Percentiles rank a stretch among this genome's conserved stretches.
Conservation (phyloP, 2,888 invertebrate species). For the Parochlus steinenii region DNA sequence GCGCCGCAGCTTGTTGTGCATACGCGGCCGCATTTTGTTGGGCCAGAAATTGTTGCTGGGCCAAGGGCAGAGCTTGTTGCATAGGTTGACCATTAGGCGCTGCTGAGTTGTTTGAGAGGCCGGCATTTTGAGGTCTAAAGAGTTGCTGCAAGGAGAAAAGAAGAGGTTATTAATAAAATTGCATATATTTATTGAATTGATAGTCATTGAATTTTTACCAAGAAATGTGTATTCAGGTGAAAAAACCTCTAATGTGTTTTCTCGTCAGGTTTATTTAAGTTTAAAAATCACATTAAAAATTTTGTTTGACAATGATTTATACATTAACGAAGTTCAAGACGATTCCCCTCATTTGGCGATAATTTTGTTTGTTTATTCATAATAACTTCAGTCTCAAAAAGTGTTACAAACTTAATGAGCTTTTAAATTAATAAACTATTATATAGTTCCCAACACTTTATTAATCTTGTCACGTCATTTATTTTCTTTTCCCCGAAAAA, state of each 20-base stretch:
- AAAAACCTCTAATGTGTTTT: constrained; percentile 2
- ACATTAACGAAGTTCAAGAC: too few species aligned
- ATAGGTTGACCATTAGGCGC: constrained; percentile 50
- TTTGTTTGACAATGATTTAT: too few species aligned
- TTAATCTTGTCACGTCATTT: too few species aligned
- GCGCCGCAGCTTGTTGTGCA: constrained; percentile 57
- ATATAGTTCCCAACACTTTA: too few species aligned
- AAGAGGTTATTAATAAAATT: constrained; percentile 2
- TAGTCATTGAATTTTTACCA: constrained; percentile 3
- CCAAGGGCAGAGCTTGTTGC: constrained; percentile 56
- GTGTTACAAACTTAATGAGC: too few species aligned
- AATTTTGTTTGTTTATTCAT: too few species aligned
- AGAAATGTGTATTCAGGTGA: too few species aligned
- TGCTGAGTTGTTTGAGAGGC: constrained; percentile 50
- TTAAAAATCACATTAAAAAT: too few species aligned
- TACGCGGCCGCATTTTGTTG: constrained; percentile 42
- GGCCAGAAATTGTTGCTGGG: constrained; percentile 61
- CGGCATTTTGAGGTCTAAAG: constrained; percentile 72
- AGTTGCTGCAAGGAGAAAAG: constrained; percentile 51
- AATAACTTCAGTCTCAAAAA: too few species aligned
- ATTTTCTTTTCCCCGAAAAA: too few species aligned
- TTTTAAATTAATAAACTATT: too few species aligned
- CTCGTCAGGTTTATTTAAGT: background rate
- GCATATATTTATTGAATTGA: constrained; percentile 1
- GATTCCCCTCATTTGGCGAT: too few species aligned